Evolutionary conservation across 1,140 invertebrate species (phyloP), one percentile per base, ranked within the genome.

Genomic region (Arion vulgaris): DNA sequence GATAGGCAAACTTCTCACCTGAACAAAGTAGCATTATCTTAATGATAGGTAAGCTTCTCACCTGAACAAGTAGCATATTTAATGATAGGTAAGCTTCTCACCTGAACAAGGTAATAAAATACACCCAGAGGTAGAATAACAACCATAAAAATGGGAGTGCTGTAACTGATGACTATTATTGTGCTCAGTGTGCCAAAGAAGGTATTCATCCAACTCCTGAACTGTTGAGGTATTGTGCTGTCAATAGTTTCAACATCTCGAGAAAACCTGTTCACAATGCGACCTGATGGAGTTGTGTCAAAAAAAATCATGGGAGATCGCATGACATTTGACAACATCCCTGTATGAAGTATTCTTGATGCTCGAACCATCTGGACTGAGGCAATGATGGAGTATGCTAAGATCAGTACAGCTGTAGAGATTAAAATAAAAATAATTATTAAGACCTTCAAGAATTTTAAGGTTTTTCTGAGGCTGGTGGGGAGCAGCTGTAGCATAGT

Each of bases 21-120:
- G n/a, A n/a, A n/a, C n/a, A n/a, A n/a, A n/a, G n/a, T n/a, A n/a
- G n/a, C n/a, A n/a, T n/a, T n/a, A n/a, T n/a, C n/a, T n/a, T n/a
- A n/a, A n/a, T n/a, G n/a, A n/a, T n/a, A n/a, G n/a, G 41, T 15
- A n/a, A n/a, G n/a, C n/a, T n/a, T n/a, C n/a, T n/a, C n/a, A n/a
- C n/a, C n/a, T n/a, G n/a, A n/a, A n/a, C n/a, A n/a, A n/a, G n/a
- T n/a, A n/a, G n/a, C n/a, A n/a, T n/a, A n/a, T n/a, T n/a, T n/a
- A n/a, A n/a, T n/a, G n/a, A n/a, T n/a, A n/a, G n/a, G 41, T 15
- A 45, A 15, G 5, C 41, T 39, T 19, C 36, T 80, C 71, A 95
- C 94, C 93, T 95, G 94, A 85, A 98, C 95, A 84, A 98, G 95
- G 91, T 97, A 97, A 93, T 99, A 99, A 69, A 98, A 86, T 26